Conservation (phyloP, 2,888 invertebrate genomes). For the Microctonus hyperodae region DNA sequence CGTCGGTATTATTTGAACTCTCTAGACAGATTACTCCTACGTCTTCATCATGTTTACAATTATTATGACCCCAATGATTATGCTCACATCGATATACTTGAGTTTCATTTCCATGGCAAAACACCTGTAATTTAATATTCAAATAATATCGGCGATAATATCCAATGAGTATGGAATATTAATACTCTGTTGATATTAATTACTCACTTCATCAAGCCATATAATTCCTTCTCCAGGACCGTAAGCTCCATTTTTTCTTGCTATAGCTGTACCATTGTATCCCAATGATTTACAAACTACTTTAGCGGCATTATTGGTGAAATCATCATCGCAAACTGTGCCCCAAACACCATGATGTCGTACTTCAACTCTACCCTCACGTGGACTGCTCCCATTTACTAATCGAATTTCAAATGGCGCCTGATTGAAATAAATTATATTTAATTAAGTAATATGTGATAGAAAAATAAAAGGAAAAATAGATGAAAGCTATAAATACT, state of each 20-base stretch:
- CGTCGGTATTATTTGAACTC: slow-evolving; percentile 47
- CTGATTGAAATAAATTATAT: slow-evolving; percentile 49
- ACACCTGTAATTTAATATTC: slow-evolving; percentile 55
- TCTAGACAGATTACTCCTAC: slow-evolving; percentile 67
- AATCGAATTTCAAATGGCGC: slow-evolving; percentile 69
- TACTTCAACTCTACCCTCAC: slow-evolving; percentile 76
- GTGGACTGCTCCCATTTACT: slow-evolving; percentile 66
- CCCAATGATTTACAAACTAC: slow-evolving; percentile 70
- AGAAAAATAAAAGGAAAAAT: background rate
- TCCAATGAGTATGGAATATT: background rate
- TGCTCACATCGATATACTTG: slow-evolving; percentile 71
- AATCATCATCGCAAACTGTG: slow-evolving; percentile 81
- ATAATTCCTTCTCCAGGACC: slow-evolving; percentile 71
- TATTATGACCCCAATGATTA: slow-evolving; percentile 74
- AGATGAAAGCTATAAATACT: background rate
- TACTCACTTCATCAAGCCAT: slow-evolving; percentile 73
- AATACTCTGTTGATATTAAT: background rate
- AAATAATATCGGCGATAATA: slow-evolving; percentile 18
- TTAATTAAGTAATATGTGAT: background rate
- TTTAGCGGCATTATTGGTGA: slow-evolving; percentile 71
- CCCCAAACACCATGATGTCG: slow-evolving; percentile 76
- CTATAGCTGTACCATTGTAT: slow-evolving; percentile 65
- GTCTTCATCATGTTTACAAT: slow-evolving; percentile 78
- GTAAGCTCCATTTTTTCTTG: slow-evolving; percentile 66
- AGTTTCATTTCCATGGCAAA: slow-evolving; percentile 73